A percentile compares a stretch with the other conserved stretches of the same genome.
These are phyloP conservation scores for Resseliella maxima DNA, from an alignment of 2,888 invertebrate species.

Conservation along the genomic window DNA sequence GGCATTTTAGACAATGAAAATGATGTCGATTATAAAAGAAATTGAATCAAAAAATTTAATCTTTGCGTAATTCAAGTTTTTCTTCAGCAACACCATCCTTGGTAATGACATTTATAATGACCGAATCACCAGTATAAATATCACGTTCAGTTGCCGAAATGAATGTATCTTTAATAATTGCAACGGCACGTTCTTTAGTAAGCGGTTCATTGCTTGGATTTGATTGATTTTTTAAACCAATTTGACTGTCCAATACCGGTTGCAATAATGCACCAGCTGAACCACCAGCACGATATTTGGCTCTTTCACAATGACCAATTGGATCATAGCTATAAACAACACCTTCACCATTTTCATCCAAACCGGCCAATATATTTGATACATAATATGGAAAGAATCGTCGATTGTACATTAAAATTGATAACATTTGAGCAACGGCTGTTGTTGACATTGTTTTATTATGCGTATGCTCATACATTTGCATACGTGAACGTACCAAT, in stretches of 20 bases:
- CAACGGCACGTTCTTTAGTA: slow-evolving; percentile 82
- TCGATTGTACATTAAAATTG: slow-evolving; percentile 94
- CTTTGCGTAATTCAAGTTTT: slow-evolving; percentile 54
- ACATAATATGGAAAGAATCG: slow-evolving; percentile 99
- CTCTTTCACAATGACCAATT: slow-evolving; percentile 91
- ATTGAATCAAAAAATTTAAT: slow-evolving; percentile 53
- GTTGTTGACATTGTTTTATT: slow-evolving; percentile 91
- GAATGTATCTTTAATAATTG: slow-evolving; percentile 93
- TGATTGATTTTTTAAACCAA: slow-evolving; percentile 88
- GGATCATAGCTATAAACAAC: slow-evolving; percentile 97
- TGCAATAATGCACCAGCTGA: slow-evolving; percentile 91
- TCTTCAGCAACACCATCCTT: slow-evolving; percentile 76
- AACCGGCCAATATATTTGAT: slow-evolving; percentile 91
- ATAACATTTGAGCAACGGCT: slow-evolving; percentile 95
- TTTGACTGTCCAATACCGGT: slow-evolving; percentile 95
- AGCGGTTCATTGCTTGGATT: slow-evolving; percentile 72
- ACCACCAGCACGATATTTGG: slow-evolving; percentile 88
- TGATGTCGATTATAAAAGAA: not conserved
- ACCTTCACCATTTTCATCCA: slow-evolving; percentile 93
- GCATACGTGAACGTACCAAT: slow-evolving; percentile 85
- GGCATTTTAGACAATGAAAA: no score
- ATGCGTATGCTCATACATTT: slow-evolving; percentile 96
- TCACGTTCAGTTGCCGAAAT: slow-evolving; percentile 98
- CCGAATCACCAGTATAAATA: slow-evolving; percentile 95
- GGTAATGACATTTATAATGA: slow-evolving; percentile 87